Evolutionary conservation across 2,888 invertebrate species (phyloP), one percentile per base, ranked within the genome.

Genomic region (Caradrina clavipalpis): DNA sequence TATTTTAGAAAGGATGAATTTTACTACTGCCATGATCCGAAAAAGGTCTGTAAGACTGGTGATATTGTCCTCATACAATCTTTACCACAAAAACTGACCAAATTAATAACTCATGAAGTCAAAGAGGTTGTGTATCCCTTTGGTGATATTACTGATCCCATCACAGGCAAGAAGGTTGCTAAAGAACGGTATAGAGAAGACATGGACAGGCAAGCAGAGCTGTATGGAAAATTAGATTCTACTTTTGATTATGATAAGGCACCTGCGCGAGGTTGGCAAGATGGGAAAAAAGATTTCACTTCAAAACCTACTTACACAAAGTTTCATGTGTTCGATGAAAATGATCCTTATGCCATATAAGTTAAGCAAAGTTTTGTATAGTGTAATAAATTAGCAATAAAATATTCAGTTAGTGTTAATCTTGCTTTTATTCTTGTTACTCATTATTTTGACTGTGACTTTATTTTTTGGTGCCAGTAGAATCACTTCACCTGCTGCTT

Each of bases 101-200:
- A 97, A 73, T 92, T 98, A 2, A 97, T 99, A 13, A 97, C 98
- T 10, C 98, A 98, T 88, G 96, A 97, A 94, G 97, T 99, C 0
- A 96, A 98, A 86, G 97, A 98, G 89, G 97, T 98, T 7, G 96
- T 99, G 19, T 98, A 98, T 91, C 98, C 97, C 2, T 94, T 97
- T 83, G 99, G 99, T 82, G 98, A 99, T 92, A 95, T 98, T 61
- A 98, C 97, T n/a, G 98, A 98, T 92, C 99, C 99, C 2, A 94
- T 99, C 31, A 98, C 98, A 54, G 98, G 98, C 19, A 98, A 98
- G 89, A 97, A 98, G 91, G 97, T 98, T 51, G 97, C 98, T 0
- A 97, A 96, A 61, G 97, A 97, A 74, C 96, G 96, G 87, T 98
- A 98, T 88, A 97, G 98, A 86, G 98, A 98, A 73, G 97, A 98